Evolutionary conservation across 2,113 vertebrate species (phyloP), one percentile per base, ranked within the genome.

Genomic region (Deroptyus accipitrinus): DNA sequence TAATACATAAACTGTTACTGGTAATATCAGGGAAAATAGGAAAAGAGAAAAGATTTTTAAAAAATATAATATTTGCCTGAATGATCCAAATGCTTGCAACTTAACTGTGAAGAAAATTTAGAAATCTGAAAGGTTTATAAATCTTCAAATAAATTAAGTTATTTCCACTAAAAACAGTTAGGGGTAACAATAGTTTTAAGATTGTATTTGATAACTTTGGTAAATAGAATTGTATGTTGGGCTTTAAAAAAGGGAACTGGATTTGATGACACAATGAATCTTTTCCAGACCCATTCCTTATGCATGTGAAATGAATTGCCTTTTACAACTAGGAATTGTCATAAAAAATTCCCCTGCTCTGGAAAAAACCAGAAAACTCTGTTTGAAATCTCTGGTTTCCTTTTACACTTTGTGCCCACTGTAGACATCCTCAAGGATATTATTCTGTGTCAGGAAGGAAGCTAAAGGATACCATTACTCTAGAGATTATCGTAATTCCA

Each of bases 341-440:
- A 92, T 95, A 96, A 96, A 93, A 97, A 97, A 97, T 97, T 95
- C 92, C 83, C 63, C 48, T 95, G 48, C 92, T 95, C 93, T 97
- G 44, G 44, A 97, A 97, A 94, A 89, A 97, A 98, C 95, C 96
- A 97, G 94, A 97, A 97, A 97, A 95, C 97, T 97, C 94, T 97
- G 70, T 96, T 97, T 98, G 97, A 97, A 97, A 97, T 88, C 84
- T 96, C 91, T 96, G 87, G 68, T 96, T 97, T 97, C 92, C 86
- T 97, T 97, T 97, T 92, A 89, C 95, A 62, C 92, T 95, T 96
- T 96, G 76, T 91, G 96, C 96, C 94, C 95, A 97, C 92, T 95
- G 88, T 75, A 97, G 96, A 97, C 90, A 94, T 97, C 92, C 90
- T 95, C 62, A 96, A 96, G 92, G 95, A 95, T 51, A 81, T 96